A percentile compares a stretch with the other conserved stretches of the same genome.
phyloP scores from a whole-genome alignment of 2,113 vertebrate species.

The Saimiri boliviensis region DNA sequence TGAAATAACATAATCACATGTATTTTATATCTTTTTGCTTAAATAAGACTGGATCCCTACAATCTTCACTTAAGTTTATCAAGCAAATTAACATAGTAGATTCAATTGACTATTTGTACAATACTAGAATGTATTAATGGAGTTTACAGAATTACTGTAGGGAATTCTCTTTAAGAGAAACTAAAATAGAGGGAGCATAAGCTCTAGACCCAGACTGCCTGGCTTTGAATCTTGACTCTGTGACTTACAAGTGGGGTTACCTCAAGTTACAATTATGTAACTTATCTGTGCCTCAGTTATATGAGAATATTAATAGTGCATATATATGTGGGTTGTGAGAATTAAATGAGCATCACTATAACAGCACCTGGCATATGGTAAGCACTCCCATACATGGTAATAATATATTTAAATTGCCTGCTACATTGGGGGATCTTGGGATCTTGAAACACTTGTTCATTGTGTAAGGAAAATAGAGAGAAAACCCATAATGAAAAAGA shows the following conservation, averaged over 20 bases:
- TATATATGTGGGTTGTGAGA: background rate
- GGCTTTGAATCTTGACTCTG: background rate
- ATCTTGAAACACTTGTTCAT: background rate
- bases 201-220: background rate
- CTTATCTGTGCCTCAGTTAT: background rate
- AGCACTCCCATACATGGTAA: background rate
- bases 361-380: background rate
- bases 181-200: background rate
- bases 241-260: background rate
- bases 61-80: slow-evolving; percentile 59
- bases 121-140: background rate
- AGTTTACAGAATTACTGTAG: background rate
- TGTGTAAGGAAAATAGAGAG: background rate
- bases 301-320: background rate
- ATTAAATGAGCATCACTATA: background rate
- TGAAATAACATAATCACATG: slow-evolving; percentile 70
- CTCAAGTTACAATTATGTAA: background rate
- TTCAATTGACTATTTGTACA: slow-evolving; percentile 39
- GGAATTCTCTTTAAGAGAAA: background rate
- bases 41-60: slow-evolving; percentile 69
- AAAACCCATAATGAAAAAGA: background rate
- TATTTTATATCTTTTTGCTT: slow-evolving; percentile 67
- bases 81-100: slow-evolving; percentile 58
- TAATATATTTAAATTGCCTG: background rate
- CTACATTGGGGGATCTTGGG: background rate